Evolutionary conservation across 2,888 invertebrate species (phyloP).

Genomic region (Parnassius mnemosyne): DNA sequence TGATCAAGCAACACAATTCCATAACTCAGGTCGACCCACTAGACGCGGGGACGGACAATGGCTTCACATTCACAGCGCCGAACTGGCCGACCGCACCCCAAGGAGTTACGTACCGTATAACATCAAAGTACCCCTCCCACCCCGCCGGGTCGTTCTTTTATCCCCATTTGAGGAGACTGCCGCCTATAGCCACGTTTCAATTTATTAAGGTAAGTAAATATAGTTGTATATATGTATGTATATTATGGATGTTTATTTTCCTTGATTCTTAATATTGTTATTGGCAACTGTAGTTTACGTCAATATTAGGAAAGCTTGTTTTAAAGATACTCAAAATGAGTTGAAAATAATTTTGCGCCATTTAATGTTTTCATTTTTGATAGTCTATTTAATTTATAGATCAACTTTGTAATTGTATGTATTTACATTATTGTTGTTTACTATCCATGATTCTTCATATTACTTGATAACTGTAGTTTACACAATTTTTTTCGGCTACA

Average conservation of each 20-base stretch:
- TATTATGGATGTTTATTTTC: too few relatives aligned
- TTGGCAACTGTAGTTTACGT: too few relatives aligned
- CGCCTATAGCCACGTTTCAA: constrained; percentile 94
- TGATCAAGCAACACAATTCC: constrained; percentile 4
- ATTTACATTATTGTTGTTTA: too few relatives aligned
- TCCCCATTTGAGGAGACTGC: constrained; percentile 91
- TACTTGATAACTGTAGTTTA: too few relatives aligned
- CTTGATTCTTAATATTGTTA: background rate
- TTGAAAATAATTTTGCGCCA: too few relatives aligned
- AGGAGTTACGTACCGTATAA: constrained; percentile 93
- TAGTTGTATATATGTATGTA: background rate
- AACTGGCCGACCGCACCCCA: constrained; percentile 96
- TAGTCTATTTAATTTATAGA: too few relatives aligned
- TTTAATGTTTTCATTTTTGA: too few relatives aligned
- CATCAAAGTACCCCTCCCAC: constrained; percentile 92
- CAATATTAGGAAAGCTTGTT: too few relatives aligned
- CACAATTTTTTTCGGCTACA: too few relatives aligned
- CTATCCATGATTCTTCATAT: too few relatives aligned
- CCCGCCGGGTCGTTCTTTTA: constrained; percentile 97
- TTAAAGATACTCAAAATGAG: too few relatives aligned
- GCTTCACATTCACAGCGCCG: constrained; percentile 97
- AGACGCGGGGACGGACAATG: constrained; percentile 97
- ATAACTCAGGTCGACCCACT: constrained; percentile 88
- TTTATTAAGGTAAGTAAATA: constrained; percentile 88
- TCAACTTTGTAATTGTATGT: too few relatives aligned